Conservation (phyloP, 2,113 vertebrate genomes). For the Paradisaea rubra region DNA sequence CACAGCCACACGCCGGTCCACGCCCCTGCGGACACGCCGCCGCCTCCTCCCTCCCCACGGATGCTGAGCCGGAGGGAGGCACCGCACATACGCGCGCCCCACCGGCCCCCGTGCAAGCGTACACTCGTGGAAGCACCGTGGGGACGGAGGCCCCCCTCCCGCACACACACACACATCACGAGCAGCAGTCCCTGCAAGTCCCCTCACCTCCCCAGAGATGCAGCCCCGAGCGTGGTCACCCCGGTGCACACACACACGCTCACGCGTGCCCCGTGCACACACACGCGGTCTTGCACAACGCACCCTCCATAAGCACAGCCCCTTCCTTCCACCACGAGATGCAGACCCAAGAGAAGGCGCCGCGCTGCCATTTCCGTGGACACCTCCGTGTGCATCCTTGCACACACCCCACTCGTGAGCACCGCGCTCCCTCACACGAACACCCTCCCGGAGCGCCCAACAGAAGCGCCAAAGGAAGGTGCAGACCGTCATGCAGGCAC, state of each 20-base stretch:
- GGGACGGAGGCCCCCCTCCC: too few species aligned
- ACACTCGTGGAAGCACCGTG: not conserved
- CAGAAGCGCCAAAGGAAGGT: rapidly evolving
- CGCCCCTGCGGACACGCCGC: not conserved
- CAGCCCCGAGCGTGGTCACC: not conserved
- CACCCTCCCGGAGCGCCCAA: rapidly evolving
- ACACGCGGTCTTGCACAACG: rapidly evolving
- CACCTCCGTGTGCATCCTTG: rapidly evolving
- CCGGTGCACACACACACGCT: rapidly evolving
- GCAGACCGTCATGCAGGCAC: rapidly evolving
- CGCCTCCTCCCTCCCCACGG: not conserved
- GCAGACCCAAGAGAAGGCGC: not conserved
- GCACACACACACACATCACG: rapidly evolving
- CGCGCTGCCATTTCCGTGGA: rapidly evolving
- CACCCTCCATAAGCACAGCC: rapidly evolving
- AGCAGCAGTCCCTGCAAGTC: not conserved
- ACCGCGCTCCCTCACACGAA: not conserved
- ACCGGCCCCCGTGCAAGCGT: not conserved
- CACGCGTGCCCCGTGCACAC: rapidly evolving
- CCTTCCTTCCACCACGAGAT: too few species aligned
- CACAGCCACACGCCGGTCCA: not conserved
- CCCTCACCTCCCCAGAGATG: not conserved
- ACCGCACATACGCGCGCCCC: not conserved
- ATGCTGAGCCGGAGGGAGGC: not conserved
- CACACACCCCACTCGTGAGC: not conserved